These are phyloP conservation scores for Sesamia inferens DNA, from an alignment of 2,888 invertebrate genomes.

Conservation along the genomic window DNA sequence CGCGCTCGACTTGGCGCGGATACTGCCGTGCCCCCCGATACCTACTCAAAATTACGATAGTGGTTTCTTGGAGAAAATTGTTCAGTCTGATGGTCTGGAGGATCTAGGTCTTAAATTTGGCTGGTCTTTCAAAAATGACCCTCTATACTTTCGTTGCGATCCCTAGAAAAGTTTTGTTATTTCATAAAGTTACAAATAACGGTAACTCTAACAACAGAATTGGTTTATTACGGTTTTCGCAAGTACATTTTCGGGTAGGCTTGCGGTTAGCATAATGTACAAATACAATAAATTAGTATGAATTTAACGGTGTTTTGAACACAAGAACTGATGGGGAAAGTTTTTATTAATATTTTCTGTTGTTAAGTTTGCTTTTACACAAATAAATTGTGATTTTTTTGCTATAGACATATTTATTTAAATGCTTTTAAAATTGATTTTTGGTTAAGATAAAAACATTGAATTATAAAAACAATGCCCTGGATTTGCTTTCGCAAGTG, in stretches of 20 bases:
- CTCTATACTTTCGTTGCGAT: conserved; percentile 8
- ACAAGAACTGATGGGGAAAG: conserved; percentile 61
- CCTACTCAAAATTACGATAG: no score
- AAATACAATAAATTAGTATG: conserved; percentile 59
- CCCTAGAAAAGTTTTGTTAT: conserved; percentile 35
- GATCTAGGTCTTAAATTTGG: no score
- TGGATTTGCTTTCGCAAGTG: not conserved
- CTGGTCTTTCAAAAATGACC: no score
- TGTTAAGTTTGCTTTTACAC: conserved; percentile 35
- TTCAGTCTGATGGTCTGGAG: no score
- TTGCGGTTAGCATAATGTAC: conserved; percentile 56
- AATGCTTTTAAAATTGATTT: not conserved
- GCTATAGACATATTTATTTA: conserved; percentile 14
- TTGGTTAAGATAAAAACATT: not conserved
- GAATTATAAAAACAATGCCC: no score
- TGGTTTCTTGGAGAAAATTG: no score
- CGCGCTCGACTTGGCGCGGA: no score
- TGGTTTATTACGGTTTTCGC: conserved; percentile 51
- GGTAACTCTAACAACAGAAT: conserved; percentile 24
- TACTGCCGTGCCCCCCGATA: no score
- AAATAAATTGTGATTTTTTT: conserved; percentile 45
- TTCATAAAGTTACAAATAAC: conserved; percentile 50
- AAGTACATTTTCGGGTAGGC: conserved; percentile 54
- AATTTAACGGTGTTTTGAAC: conserved; percentile 62
- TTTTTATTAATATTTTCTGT: conserved; percentile 47